Conservation (phyloP, 2,797 vertebrate genomes). For the Decapterus maruadsi region DNA sequence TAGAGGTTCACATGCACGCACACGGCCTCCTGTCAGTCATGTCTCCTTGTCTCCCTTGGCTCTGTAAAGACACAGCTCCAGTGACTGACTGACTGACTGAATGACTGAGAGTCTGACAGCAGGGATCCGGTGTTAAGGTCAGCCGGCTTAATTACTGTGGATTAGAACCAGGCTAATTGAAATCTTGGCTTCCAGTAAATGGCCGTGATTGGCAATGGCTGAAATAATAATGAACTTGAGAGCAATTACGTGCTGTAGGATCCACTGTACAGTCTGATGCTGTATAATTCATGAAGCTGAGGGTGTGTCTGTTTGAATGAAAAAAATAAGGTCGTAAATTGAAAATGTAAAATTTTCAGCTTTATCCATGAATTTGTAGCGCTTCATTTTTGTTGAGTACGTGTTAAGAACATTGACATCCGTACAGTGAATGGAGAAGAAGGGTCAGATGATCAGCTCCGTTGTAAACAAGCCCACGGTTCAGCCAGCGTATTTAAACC, state of each 20-base stretch:
- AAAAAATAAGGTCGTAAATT: conserved; percentile 2
- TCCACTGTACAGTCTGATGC: conserved; percentile 47
- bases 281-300: conserved; percentile 67
- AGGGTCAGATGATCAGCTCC: neutral
- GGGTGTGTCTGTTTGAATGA: conserved; percentile 20
- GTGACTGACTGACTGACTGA: conserved; percentile 60
- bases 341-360: neutral
- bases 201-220: conserved; percentile 73
- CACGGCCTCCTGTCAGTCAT: conserved; percentile 69
- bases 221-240: conserved; percentile 77
- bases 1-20: conserved; percentile 11
- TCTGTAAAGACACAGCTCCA: conserved; percentile 63
- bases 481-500: neutral
- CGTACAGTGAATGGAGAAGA: neutral
- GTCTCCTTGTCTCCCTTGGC: conserved; percentile 56
- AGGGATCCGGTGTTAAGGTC: conserved; percentile 82
- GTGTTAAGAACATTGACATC: neutral
- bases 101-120: conserved; percentile 67
- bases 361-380: neutral
- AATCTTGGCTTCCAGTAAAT: conserved; percentile 77
- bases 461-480: neutral
- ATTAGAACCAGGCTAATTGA: conserved; percentile 78
- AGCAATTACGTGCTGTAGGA: conserved; percentile 60
- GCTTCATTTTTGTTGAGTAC: neutral
- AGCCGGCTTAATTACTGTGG: conserved; percentile 79